phyloP scores from a whole-genome alignment of 1,140 invertebrate genomes.

The Ips typographus region DNA sequence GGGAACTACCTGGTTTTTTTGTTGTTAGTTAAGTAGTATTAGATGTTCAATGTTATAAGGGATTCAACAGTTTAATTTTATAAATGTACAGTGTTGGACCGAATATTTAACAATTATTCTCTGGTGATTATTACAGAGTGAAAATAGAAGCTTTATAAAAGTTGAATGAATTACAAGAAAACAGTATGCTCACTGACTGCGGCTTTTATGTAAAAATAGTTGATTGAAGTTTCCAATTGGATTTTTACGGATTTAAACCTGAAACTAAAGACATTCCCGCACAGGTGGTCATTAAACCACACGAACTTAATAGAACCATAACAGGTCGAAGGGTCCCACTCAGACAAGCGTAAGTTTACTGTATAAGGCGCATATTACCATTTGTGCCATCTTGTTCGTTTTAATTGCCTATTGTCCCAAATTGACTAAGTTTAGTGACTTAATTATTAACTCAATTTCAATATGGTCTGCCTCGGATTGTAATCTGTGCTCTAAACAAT shows the following conservation, averaged over 20 bases:
- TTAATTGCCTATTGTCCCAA: slow-evolving; percentile 30
- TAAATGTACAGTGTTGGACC: too few relatives aligned
- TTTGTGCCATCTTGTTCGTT: slow-evolving; percentile 24
- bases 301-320: slow-evolving; percentile 11
- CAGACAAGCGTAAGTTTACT: slow-evolving; percentile 5
- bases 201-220: too few relatives aligned
- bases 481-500: slow-evolving; percentile 2
- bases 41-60: too few relatives aligned
- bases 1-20: too few relatives aligned
- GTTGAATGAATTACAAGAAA: too few relatives aligned
- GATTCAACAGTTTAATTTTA: too few relatives aligned
- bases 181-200: too few relatives aligned
- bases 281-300: slow-evolving; percentile 13
- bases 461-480: neutral
- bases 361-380: slow-evolving; percentile 20
- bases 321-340: slow-evolving; percentile 10
- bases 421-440: slow-evolving; percentile 20
- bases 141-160: too few relatives aligned
- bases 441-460: slow-evolving; percentile 20
- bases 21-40: too few relatives aligned
- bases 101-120: too few relatives aligned
- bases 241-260: neutral
- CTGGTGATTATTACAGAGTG: too few relatives aligned
- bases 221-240: too few relatives aligned
- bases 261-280: neutral